phyloP scores from a whole-genome alignment of 2,888 invertebrate species.

The Gastracanthus pulcherrimus region DNA sequence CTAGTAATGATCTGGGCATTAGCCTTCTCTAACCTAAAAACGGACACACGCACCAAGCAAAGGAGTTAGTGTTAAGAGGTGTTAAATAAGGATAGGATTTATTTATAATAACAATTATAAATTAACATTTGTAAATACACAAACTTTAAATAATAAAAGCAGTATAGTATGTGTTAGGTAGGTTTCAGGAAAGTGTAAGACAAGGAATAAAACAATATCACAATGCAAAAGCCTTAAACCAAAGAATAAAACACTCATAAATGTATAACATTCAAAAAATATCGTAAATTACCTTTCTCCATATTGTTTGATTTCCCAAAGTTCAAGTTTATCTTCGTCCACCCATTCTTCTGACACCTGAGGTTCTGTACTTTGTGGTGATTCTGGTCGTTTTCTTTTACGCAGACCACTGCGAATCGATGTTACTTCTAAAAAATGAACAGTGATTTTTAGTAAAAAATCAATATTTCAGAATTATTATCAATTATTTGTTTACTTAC shows the following conservation, averaged over 20 bases:
- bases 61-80: slow-evolving; percentile 72
- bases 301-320: slow-evolving; percentile 97
- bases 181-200: slow-evolving; percentile 20
- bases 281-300: slow-evolving; percentile 86
- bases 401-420: slow-evolving; percentile 95
- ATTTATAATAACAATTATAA: slow-evolving; percentile 26
- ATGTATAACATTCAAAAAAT: background rate
- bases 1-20: slow-evolving; percentile 88
- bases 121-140: background rate
- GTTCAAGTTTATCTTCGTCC: slow-evolving; percentile 95
- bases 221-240: slow-evolving; percentile 33
- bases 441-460: slow-evolving; percentile 16
- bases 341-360: slow-evolving; percentile 98
- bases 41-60: slow-evolving; percentile 74
- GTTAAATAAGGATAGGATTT: slow-evolving; percentile 68
- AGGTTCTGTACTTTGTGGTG: slow-evolving; percentile 95
- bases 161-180: background rate
- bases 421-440: slow-evolving; percentile 86
- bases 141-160: background rate
- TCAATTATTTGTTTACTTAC: slow-evolving; percentile 76
- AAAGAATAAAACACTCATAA: background rate
- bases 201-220: slow-evolving; percentile 26
- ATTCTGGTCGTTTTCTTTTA: slow-evolving; percentile 95
- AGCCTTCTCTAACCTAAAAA: slow-evolving; percentile 83
- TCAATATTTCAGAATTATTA: background rate